A percentile compares a stretch with the other conserved stretches of the same genome.
Conservation (phyloP, 2,113 vertebrate species). For the Micromys minutus region DNA sequence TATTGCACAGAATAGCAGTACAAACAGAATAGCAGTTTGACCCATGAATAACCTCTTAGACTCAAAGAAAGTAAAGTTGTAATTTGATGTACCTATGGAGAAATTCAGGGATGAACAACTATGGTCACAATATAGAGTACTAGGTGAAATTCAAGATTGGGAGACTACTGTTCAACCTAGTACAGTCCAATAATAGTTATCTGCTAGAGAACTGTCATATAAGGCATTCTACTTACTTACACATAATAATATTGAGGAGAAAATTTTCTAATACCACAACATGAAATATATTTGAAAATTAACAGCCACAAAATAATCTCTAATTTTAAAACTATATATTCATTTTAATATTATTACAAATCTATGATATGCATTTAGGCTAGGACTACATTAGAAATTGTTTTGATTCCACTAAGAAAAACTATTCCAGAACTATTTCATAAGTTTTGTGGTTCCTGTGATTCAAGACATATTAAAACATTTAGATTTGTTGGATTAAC, state of each 20-base stretch:
- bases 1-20: background rate
- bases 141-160: background rate
- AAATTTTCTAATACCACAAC: background rate
- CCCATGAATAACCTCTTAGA: constrained; percentile 13
- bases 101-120: background rate
- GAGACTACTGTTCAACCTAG: background rate
- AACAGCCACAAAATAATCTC: background rate
- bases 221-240: background rate
- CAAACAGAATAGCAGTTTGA: background rate
- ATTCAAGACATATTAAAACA: constrained; percentile 1
- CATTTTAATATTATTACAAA: constrained; percentile 47
- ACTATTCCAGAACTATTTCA: background rate
- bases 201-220: constrained; percentile 12
- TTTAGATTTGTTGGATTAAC: constrained; percentile 23
- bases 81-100: background rate
- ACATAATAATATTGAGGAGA: background rate
- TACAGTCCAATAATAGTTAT: background rate
- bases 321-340: background rate
- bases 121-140: background rate
- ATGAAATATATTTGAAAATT: constrained; percentile 53
- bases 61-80: background rate
- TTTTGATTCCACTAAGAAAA: constrained; percentile 39
- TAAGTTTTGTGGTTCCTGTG: constrained; percentile 6
- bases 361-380: background rate
- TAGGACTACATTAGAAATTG: constrained; percentile 34